A percentile compares a stretch with the other conserved stretches of the same genome.
These are phyloP conservation scores for Pygmarrhopalites habei DNA, from an alignment of 1,140 invertebrate genomes.

Conservation along the genomic window DNA sequence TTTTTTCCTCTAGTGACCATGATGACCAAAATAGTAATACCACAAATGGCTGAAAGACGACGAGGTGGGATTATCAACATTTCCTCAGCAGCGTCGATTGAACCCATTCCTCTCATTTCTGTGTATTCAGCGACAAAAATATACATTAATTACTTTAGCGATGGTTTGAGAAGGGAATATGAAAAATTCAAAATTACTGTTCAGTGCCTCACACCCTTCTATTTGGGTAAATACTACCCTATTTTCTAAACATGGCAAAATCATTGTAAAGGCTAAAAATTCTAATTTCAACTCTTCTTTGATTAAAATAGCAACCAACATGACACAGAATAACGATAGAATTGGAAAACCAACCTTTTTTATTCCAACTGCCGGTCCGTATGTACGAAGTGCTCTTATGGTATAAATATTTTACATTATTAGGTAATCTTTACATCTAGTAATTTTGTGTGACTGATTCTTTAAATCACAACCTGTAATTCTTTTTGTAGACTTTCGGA, in stretches of 20 bases:
- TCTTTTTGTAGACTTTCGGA: too few relatives aligned
- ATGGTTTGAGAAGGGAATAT: conserved; percentile 70
- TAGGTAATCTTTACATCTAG: too few relatives aligned
- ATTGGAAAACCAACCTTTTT: background rate
- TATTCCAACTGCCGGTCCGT: background rate
- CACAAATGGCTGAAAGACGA: background rate
- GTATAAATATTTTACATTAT: too few relatives aligned
- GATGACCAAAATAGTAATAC: background rate
- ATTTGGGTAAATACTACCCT: too few relatives aligned
- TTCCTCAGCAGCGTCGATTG: background rate
- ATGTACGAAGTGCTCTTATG: background rate
- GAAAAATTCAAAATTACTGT: conserved; percentile 64
- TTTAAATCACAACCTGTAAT: too few relatives aligned
- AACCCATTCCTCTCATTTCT: background rate
- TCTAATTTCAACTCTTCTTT: too few relatives aligned
- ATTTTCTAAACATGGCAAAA: too few relatives aligned
- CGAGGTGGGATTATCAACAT: background rate
- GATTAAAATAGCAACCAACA: conserved; percentile 68
- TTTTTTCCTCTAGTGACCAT: background rate
- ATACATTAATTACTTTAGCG: conserved; percentile 63
- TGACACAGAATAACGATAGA: background rate
- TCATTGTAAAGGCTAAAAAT: too few relatives aligned
- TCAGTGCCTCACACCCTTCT: conserved; percentile 59
- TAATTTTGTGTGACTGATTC: too few relatives aligned
- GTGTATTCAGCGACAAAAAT: background rate